Evolutionary conservation across 2,797 vertebrate species (phyloP), one percentile per base, ranked within the genome.

Genomic region (Poecilia velifera): DNA sequence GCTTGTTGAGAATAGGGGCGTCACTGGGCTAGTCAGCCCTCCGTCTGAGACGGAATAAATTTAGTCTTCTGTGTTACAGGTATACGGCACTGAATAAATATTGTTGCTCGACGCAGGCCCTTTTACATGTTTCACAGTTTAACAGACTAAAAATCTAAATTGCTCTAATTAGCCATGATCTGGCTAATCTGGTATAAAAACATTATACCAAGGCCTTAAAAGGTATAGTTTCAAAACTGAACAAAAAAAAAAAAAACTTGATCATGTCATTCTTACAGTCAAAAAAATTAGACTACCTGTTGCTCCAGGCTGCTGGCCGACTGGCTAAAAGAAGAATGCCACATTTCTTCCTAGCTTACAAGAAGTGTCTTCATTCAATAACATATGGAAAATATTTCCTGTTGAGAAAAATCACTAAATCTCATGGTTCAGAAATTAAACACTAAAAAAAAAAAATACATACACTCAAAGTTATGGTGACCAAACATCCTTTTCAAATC

Each of bases 1-100:
- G 77, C 68, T 73, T 41, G 53, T 76, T 74, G 55, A 73, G 57
- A 68, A 53, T 46, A 46, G 13, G 13, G 43, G 46, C 45, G 36
- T 71, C 51, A 53, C n/a, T 13, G 39, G 10, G 45, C 18, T 20
- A 66, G n/a, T 68, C 76, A 47, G 72, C 64, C 13, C 28, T 10
- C 1, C 64, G 20, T 31, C 28, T 39, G 31, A 41, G n/a, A 75
- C 57, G 18, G 43, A 46, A 74, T 74, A 7, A 46, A 64, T 74
- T 57, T 47, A n/a, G 25, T 8, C 36, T 39, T 76, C 39, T 51
- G 10, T 25, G 46, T 77, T 4, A 45, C 2, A 55, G 34, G 45
- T 43, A 72, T 18, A 18, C n/a, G 1, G 25, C 25, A 28, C 43
- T 3, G 68, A 72, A 46, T 28, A 9, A 28, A 45, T 6, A 25